Evolutionary conservation across 1,140 invertebrate species (phyloP), one percentile per base, ranked within the genome.

Genomic region (Galendromus occidentalis): DNA sequence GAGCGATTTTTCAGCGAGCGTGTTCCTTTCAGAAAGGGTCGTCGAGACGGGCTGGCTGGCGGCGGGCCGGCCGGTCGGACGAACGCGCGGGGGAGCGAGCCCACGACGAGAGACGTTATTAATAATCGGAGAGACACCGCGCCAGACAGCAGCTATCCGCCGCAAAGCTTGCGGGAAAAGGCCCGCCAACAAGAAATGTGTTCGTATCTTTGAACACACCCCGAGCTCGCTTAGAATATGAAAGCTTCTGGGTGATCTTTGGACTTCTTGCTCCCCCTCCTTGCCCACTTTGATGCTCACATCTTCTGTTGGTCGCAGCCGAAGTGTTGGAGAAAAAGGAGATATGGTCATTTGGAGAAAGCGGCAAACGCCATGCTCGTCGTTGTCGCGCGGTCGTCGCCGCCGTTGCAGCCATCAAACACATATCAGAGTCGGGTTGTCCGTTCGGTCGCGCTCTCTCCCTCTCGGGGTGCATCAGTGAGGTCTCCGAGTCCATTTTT

Each of bases 161-260:
- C 33, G 33, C 33, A 9, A 39, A 39, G 33, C 33, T 9, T 9
- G 33, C 33, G 33, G 9, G 33, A 39, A 9, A 39, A 39, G 9
- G 33, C 4, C 33, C 33, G 33, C 33, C 33, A 39, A 39, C 33
- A 39, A 39, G 33, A 39, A 39, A 39, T 39, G 33, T 39, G 33
- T 39, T 39, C 33, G 33, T 39, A 39, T 39, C 33, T 39, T 39
- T 9, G 33, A 39, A 39, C 33, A 39, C 33, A 39, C 33, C 33
- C 33, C 33, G 33, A 39, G 33, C 33, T 39, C 9, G 33, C 51
- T 59, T 59, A 59, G 51, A 59, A 59, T 59, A 59, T 59, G 51
- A 59, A 59, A 59, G 51, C 25, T 59, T 59, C 33, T 39, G 33
- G 4, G 51, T 59, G 51, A 59, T 59, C 51, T 59, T 59, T 59